A percentile compares a stretch with the other conserved stretches of the same genome.
Evolutionary conservation across 2,113 vertebrate genomes (phyloP).

Genomic region (Benitochromis conjunctus): DNA sequence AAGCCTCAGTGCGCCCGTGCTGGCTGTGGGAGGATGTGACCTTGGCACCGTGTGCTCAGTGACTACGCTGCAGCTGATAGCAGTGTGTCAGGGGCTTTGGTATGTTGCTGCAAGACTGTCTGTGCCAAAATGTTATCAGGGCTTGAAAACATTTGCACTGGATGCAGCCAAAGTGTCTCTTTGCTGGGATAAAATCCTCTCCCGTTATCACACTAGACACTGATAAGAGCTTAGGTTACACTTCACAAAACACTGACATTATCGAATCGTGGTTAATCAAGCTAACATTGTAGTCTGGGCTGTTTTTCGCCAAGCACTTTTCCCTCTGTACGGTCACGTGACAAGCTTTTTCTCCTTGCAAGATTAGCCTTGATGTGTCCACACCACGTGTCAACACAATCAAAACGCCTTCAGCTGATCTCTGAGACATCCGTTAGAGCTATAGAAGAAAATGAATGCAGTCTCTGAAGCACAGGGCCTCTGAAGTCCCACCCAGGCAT

Average conservation of each 20-base stretch:
- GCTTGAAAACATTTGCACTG: background rate
- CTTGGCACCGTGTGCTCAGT: slow-evolving; percentile 37
- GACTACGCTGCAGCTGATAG: slow-evolving; percentile 16
- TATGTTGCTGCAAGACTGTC: slow-evolving; percentile 1
- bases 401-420: slow-evolving; percentile 13
- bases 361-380: background rate
- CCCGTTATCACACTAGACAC: background rate
- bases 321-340: background rate
- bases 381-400: slow-evolving; percentile 5
- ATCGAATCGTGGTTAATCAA: background rate
- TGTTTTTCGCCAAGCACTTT: background rate
- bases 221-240: background rate
- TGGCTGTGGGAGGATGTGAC: slow-evolving; percentile 31
- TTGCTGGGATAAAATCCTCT: background rate
- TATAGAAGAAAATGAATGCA: background rate
- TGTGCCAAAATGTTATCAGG: slow-evolving; percentile 4
- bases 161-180: background rate
- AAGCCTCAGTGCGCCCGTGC: background rate
- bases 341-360: background rate
- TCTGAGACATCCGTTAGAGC: background rate
- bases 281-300: background rate
- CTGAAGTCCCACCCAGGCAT: slow-evolving; percentile 3
- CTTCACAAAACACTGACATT: background rate
- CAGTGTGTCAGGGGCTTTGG: background rate
- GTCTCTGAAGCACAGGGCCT: background rate